Base-by-base conservation (phyloP, 2,113 vertebrate genomes). In the Scytalopus superciliaris region DNA sequence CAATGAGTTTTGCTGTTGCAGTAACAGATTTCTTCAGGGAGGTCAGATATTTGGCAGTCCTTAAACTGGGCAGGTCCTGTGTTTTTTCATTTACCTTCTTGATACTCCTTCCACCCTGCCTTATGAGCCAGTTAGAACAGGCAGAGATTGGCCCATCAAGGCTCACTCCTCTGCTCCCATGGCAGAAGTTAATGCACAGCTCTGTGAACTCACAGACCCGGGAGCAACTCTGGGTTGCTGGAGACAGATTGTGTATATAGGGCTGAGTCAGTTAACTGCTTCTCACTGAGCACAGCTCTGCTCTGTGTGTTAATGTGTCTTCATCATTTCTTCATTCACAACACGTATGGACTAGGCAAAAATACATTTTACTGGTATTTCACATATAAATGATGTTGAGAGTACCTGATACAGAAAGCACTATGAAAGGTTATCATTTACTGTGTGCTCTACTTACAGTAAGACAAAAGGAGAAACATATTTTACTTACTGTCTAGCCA, bases 401-500 rank as follows among this genome's bases (percentile, higher is more conserved):
- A 80, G 23, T 13, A 77, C 57, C 13, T 73, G n/a, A 81, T 24
- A 39, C 13, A 76, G 37, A 84, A 73, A 86, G 52, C 25, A 42
- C 3, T 35, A 44, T 5, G 19, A 85, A 80, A 79, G 22, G 19
- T 50, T 77, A 59, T 12, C 4, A 56, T 25, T 57, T 39, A 80
- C 6, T 6, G 8, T 2, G 3, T 30, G 10, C 14, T 90, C 23
- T 64, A 64, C 45, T 73, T 84, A 5, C 25, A 91, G 3, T 40
- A 75, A 86, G 93, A 80, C 49, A 63, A 44, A 93, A 37, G 17
- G 23, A 81, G 21, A 87, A 68, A 74, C 4, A 13, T 76, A 81
- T 35, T 84, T 69, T 79, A 98, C 97, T 98, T 97, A 98, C 98
- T 96, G 97, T 95, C 94, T 88, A 84, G 96, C 97, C 81, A 98